Percentiles rank a stretch among this genome's conserved stretches.
These are phyloP conservation scores for Drosophila quadrilineata DNA, from an alignment of 1,140 invertebrate species.

Conservation along the genomic window DNA sequence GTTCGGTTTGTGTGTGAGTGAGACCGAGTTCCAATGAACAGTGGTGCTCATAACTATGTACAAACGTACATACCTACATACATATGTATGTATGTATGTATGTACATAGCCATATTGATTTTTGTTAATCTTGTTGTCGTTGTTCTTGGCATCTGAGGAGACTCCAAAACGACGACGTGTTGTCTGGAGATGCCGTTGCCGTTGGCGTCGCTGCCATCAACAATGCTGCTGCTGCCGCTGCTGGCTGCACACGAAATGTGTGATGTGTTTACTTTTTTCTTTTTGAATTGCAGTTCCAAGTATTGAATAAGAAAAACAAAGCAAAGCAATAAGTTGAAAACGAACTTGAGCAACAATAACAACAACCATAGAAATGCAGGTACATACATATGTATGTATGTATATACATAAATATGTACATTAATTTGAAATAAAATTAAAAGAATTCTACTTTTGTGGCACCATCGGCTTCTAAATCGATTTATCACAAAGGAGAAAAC, in stretches of 20 bases:
- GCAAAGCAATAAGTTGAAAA: constrained; percentile 40
- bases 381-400: constrained; percentile 3
- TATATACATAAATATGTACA: constrained; percentile 8
- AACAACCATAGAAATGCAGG: constrained; percentile 33
- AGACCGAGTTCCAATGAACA: neutral
- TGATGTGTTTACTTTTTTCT: constrained; percentile 31
- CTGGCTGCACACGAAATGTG: constrained; percentile 41
- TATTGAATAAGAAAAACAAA: constrained; percentile 54
- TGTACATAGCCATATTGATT: neutral
- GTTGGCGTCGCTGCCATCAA: neutral
- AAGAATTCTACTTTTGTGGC: constrained; percentile 76
- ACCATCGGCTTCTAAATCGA: constrained; percentile 77
- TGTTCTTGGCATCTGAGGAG: constrained; percentile 2
- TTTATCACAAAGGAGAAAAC: constrained; percentile 65
- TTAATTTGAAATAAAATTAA: constrained; percentile 65
- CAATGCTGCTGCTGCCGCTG: constrained; percentile 6
- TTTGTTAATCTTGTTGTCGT: neutral
- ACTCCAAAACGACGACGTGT: constrained; percentile 37
- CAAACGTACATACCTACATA: no score
- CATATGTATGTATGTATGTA: no score
- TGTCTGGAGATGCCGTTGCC: constrained; percentile 32
- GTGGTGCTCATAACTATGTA: no score
- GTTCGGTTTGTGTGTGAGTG: neutral
- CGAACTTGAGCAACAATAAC: constrained; percentile 43
- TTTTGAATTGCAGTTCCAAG: constrained; percentile 75